A percentile compares a stretch with the other conserved stretches of the same genome.
These are phyloP conservation scores for Acanthornis magna DNA, from an alignment of 2,797 vertebrate genomes.

Conservation along the genomic window DNA sequence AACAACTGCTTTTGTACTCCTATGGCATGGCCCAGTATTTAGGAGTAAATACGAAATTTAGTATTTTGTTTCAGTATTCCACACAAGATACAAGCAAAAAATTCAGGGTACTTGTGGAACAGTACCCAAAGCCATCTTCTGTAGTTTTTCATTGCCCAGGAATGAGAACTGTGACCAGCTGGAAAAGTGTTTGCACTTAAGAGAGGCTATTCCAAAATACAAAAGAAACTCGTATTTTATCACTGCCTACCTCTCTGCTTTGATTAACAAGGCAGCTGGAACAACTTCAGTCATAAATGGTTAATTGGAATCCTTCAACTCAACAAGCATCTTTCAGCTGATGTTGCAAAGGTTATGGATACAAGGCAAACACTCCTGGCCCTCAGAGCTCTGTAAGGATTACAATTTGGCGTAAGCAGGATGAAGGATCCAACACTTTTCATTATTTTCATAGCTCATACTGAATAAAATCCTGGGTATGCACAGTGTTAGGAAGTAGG, in stretches of 20 bases:
- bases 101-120: neutral
- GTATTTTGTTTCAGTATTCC: neutral
- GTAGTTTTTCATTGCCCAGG: neutral
- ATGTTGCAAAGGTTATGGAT: neutral
- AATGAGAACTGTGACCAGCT: neutral
- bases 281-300: neutral
- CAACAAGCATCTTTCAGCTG: neutral
- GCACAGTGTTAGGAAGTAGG: conserved; percentile 17
- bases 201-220: neutral
- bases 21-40: rapidly evolving
- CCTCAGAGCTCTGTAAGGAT: neutral
- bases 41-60: neutral
- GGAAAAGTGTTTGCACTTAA: neutral
- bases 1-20: neutral
- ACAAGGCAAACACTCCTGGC: neutral
- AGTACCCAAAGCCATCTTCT: neutral
- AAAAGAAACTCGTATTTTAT: neutral
- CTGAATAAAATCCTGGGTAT: neutral
- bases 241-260: neutral
- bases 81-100: neutral
- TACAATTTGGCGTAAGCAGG: neutral
- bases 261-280: neutral
- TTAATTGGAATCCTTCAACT: neutral
- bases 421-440: neutral
- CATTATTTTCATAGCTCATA: neutral